These are phyloP conservation scores for Tragelaphus strepsiceros DNA, from an alignment of 2,113 vertebrate genomes.

Conservation along the genomic window DNA sequence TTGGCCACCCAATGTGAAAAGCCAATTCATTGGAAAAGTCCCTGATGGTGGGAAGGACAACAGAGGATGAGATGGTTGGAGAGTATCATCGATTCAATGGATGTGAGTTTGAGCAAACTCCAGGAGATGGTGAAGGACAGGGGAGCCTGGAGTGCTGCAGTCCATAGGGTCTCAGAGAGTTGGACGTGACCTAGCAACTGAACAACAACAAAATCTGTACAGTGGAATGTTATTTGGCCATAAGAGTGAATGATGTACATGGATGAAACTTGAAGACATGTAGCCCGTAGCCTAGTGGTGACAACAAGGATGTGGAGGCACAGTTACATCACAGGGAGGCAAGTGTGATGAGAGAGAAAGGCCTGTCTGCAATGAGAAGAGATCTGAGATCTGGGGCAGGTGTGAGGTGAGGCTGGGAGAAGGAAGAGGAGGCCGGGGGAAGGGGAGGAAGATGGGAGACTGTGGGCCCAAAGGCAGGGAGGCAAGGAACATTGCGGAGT, in stretches of 20 bases:
- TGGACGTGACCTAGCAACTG: neutral
- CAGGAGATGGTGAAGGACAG: neutral
- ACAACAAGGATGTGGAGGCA: fast-evolving
- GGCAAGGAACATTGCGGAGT: neutral
- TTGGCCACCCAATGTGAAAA: neutral
- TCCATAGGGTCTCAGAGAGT: neutral
- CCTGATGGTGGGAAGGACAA: neutral
- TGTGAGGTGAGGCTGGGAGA: neutral
- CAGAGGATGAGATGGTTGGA: neutral
- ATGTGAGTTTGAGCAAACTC: neutral
- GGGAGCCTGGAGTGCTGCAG: neutral
- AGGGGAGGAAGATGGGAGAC: neutral
- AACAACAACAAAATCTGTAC: neutral
- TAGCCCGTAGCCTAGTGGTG: neutral
- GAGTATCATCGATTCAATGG: neutral
- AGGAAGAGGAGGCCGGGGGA: neutral
- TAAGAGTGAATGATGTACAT: neutral
- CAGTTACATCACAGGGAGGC: neutral
- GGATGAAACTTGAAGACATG: neutral
- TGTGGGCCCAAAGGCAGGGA: neutral
- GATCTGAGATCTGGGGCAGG: neutral
- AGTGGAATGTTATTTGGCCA: neutral
- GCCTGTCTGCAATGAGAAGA: neutral
- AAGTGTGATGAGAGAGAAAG: neutral
- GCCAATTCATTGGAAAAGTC: neutral